A percentile compares a stretch with the other conserved stretches of the same genome.
Conservation (phyloP, 2,888 invertebrate genomes). For the Chaetogeoica ovagalla region DNA sequence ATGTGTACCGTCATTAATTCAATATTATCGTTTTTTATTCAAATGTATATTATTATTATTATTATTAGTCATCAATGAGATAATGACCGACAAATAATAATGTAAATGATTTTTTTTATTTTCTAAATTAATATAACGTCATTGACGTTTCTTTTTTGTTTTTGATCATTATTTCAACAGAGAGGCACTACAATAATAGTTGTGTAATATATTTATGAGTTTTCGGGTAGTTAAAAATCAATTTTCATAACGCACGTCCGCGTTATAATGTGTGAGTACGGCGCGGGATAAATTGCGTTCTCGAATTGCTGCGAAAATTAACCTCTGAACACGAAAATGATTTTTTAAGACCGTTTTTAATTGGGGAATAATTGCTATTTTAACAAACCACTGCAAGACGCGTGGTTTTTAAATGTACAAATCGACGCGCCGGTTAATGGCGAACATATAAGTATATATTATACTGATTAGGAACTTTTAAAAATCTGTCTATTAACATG, state of each 20-base stretch:
- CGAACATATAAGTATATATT: neutral
- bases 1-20: neutral
- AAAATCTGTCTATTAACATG: neutral
- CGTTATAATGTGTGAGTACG: neutral
- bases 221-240: too few species aligned
- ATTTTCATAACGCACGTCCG: too few species aligned
- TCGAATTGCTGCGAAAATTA: neutral
- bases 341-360: neutral
- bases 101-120: neutral
- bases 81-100: constrained; percentile 1
- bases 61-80: neutral
- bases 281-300: neutral
- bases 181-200: too few species aligned
- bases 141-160: neutral
- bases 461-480: neutral
- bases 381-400: neutral
- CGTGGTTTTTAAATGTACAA: neutral
- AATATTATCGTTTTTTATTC: neutral
- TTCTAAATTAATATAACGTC: neutral
- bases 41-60: neutral
- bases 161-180: too few species aligned
- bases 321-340: neutral
- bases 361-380: neutral
- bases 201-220: too few species aligned
- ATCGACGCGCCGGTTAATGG: neutral